Base-by-base conservation (phyloP, 2,888 invertebrate species). In the Spicauda simplicius region DNA sequence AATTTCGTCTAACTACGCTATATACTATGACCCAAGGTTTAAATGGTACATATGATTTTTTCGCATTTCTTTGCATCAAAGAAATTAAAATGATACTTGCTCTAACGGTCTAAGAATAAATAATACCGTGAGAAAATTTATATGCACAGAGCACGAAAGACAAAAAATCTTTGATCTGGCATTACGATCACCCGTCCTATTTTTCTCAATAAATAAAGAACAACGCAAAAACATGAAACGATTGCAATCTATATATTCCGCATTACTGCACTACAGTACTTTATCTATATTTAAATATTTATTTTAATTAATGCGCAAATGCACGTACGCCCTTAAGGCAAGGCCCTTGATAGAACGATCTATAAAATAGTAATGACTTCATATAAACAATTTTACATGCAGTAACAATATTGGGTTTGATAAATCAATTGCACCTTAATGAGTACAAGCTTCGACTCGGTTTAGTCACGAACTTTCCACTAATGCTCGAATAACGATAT, bases 361-460 rank as follows among this genome's bases (percentile, higher is more conserved):
- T 68, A 61, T 69, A 64, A 64, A 69, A 71, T 64, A 33, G 62
- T 69, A 71, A 70, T 71, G 70, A 71, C 64, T 64, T 64, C 66
- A 74, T 71, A 74, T 71, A 72, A 71, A 79, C 76, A 77, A 76
- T 79, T 16, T 45, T 76, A 75, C 68, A 52, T 41, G 58, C 53
- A 61, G 62, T 74, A 75, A 73, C 74, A 71, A 74, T 74, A 77
- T 76, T 74, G 68, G 74, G 76, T 77, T 70, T 75, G 71, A 78
- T 82, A 80, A 80, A 81, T 80, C 76, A 79, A 77, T 78, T 72
- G 64, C 70, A 71, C 76, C 57, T 33, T 79, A 80, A 80, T 77
- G 74, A 77, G 16, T 45, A 65, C 58, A 53, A 59, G 53, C 25
- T 65, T 59, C 41, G 50, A 25, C 45, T 41, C 16, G 58, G 20